Evolutionary conservation across 2,888 invertebrate species (phyloP), one percentile per base, ranked within the genome.

Genomic region (Ormyrus thymus): DNA sequence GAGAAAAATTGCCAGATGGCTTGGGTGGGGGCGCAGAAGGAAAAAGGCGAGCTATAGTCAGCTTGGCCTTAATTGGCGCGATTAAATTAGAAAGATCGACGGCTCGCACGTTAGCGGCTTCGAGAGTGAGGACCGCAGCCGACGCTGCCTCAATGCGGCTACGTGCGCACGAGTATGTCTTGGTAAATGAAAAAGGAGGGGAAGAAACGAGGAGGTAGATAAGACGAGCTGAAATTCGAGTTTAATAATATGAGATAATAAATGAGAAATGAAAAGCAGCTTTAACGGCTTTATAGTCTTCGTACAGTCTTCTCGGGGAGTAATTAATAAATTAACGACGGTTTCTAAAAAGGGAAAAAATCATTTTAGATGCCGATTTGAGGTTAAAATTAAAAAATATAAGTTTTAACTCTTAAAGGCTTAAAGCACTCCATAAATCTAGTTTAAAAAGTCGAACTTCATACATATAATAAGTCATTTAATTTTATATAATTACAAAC

Each of bases 1-100:
- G 43, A 29, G 10, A 10, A 13, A 13, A 51, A 65, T 6, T 15
- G 66, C 7, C n/a, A 8, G 55, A 55, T n/a, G 45, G 29, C 29
- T 29, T 29, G 29, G 65, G 59, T 7, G 9, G 4, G 43, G n/a
- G 11, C 15, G 43, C 15, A 51, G n/a, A 15, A 51, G 10, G 50
- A 15, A 9, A 45, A 1, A 50, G 50, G 6, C 15, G n/a, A 10
- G 43, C n/a, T 48, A 64, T 64, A 11, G 15, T 2, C 59, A 9
- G 70, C 43, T 48, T 55, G 64, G 61, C 15, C 53, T 78, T 74
- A 74, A 74, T 74, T 74, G 70, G 58, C 29, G 51, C 70, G 51
- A 78, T 78, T 78, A 64, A 78, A 74, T 78, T 58, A 70, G 55
- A 64, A 55, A 70, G 74, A 74, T 74, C 64, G 64, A 69, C 58